Evolutionary conservation across 2,113 vertebrate genomes (phyloP), one percentile per base, ranked within the genome.

Genomic region (Pseudolaguvia tuberculata): DNA sequence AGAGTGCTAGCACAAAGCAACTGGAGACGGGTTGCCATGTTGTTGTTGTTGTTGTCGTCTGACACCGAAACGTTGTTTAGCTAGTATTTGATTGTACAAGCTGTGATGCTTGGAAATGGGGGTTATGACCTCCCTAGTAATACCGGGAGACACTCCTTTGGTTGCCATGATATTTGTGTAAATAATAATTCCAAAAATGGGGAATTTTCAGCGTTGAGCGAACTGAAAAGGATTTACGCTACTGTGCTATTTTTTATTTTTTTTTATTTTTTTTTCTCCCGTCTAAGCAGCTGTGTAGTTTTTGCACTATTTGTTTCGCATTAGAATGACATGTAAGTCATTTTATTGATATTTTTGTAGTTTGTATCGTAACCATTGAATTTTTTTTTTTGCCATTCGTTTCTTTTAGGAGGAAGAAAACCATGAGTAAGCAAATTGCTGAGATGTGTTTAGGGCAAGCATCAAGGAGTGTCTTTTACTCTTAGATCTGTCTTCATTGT

Each of bases 401-500:
- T 78, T 79, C 47, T 70, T 77, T 84, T 65, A 56, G 82, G 85
- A 88, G 88, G 89, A 91, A 88, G 88, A 90, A 91, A 90, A 86
- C n/a, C 71, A 79, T 83, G 78, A 85, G 70, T 73, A 72, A 84
- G 55, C 84, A 72, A 57, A 79, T 86, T 87, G 83, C 80, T 84
- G 74, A 79, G 81, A 73, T 82, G 78, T 86, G 84, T 86, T 72
- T 79, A 86, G 84, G 82, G 79, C 77, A 84, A 87, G 72, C 82
- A 81, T 78, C 78, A 78, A 77, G 81, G 75, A 85, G 75, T 84
- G 76, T 79, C 86, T 89, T 58, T 91, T 91, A 91, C 90, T 92
- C 90, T 94, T 90, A 88, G 88, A 91, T 94, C 93, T 94, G 91
- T 92, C 94, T 85, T 95, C 86, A 85, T 83, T 83, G 89, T 90